Conservation (phyloP, 2,113 vertebrate species). For the Oenanthe oenanthe region DNA sequence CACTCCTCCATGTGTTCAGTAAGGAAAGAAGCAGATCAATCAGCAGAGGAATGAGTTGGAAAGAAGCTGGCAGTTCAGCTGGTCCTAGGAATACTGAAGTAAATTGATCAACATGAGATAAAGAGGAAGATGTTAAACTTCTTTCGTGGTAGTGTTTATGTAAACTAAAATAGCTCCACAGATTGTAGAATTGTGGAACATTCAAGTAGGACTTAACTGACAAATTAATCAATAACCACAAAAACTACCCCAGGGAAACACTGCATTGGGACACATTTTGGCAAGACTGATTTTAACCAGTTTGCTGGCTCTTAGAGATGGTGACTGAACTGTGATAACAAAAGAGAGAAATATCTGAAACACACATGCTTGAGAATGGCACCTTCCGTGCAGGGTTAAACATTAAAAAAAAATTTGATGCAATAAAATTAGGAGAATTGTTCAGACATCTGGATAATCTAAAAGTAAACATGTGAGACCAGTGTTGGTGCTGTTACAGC, state of each 20-base stretch:
- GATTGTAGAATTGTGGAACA: not conserved
- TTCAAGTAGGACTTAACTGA: not conserved
- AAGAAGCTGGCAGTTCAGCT: not conserved
- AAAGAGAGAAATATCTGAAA: not conserved
- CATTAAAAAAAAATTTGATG: not conserved
- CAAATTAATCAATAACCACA: not conserved
- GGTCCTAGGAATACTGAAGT: not conserved
- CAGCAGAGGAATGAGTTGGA: not conserved
- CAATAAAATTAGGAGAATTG: not conserved
- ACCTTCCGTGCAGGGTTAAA: not conserved
- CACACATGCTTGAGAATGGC: accelerated
- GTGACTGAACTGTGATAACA: not conserved
- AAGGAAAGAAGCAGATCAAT: not conserved
- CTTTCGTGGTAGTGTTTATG: not conserved
- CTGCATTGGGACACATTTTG: not conserved
- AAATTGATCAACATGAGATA: not conserved
- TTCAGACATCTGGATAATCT: not conserved
- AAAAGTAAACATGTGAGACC: not conserved
- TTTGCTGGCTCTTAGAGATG: not conserved
- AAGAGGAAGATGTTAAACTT: not conserved
- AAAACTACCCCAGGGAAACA: not conserved
- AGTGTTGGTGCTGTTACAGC: not conserved
- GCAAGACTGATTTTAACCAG: not conserved
- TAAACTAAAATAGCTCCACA: not conserved
- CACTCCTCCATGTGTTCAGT: not conserved